Conservation (phyloP, 1,140 invertebrate species). For the Diabrotica undecimpunctata region DNA sequence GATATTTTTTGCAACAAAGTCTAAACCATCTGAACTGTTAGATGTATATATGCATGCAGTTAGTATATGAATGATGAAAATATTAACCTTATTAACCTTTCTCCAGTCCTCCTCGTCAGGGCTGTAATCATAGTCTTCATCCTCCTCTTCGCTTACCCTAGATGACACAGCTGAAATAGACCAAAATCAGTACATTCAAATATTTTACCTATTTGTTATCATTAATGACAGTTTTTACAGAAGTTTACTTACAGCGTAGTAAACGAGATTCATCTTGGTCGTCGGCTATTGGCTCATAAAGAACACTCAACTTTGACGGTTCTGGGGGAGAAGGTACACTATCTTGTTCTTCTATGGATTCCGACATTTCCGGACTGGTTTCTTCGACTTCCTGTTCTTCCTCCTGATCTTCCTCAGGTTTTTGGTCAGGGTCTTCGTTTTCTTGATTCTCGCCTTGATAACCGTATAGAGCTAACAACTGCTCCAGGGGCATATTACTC, state of each 20-base stretch:
- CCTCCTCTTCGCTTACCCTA: slow-evolving; percentile 65
- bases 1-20: too few species aligned
- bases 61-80: neutral
- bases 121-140: slow-evolving; percentile 72
- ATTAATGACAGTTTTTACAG: too few species aligned
- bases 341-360: slow-evolving; percentile 39
- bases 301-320: slow-evolving; percentile 38
- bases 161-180: slow-evolving; percentile 51
- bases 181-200: slow-evolving; percentile 17
- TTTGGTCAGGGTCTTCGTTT: slow-evolving; percentile 44
- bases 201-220: neutral
- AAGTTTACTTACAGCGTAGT: slow-evolving; percentile 38
- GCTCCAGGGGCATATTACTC: slow-evolving; percentile 91
- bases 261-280: slow-evolving; percentile 42
- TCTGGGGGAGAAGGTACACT: slow-evolving; percentile 24
- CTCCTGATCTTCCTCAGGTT: slow-evolving; percentile 39
- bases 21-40: too few species aligned
- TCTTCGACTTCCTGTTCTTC: neutral
- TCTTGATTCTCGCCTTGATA: slow-evolving; percentile 53
- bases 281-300: slow-evolving; percentile 44
- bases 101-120: slow-evolving; percentile 75
- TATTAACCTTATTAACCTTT: slow-evolving; percentile 49
- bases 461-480: slow-evolving; percentile 84
- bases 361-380: slow-evolving; percentile 18
- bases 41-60: too few species aligned